A percentile compares a stretch with the other conserved stretches of the same genome.
Evolutionary conservation across 2,888 invertebrate species (phyloP).

Genomic region (Chalcis sispes): DNA sequence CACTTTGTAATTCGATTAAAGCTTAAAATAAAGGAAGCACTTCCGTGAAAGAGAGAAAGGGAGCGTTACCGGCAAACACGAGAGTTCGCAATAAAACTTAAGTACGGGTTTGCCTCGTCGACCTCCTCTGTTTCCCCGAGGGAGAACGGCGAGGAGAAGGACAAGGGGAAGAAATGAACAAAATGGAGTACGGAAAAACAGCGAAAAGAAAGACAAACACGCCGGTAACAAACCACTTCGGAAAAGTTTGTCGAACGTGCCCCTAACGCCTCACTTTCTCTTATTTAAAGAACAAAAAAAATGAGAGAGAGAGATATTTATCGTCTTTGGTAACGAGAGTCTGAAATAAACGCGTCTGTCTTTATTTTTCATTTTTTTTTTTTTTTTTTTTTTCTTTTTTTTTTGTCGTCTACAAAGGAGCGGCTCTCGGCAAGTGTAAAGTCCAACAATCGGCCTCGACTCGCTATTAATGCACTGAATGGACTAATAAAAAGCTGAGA

Average conservation of each 20-base stretch:
- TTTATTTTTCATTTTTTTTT: no score
- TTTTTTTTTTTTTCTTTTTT: no score
- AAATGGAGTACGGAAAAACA: not conserved
- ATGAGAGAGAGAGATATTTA: not conserved
- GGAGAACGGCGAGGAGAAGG: not conserved
- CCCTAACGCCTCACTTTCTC: not conserved
- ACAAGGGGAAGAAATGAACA: not conserved
- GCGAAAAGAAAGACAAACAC: not conserved
- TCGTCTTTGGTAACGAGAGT: not conserved
- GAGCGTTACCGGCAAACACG: not conserved
- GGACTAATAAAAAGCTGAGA: conserved; percentile 5
- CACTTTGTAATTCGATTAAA: conserved; percentile 31
- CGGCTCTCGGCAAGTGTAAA: not conserved
- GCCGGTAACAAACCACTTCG: not conserved
- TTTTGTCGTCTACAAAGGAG: not conserved
- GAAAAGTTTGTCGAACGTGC: conserved; percentile 22
- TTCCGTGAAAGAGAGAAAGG: not conserved
- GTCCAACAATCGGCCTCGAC: no score
- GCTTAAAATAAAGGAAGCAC: conserved; percentile 5
- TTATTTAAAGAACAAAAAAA: not conserved
- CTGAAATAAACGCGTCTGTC: not conserved
- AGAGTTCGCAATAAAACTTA: conserved; percentile 7
- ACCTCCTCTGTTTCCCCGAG: no score
- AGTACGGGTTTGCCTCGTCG: not conserved
- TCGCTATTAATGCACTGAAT: not conserved